Base-by-base conservation (phyloP, 2,888 invertebrate species). In the Theretra japonica region DNA sequence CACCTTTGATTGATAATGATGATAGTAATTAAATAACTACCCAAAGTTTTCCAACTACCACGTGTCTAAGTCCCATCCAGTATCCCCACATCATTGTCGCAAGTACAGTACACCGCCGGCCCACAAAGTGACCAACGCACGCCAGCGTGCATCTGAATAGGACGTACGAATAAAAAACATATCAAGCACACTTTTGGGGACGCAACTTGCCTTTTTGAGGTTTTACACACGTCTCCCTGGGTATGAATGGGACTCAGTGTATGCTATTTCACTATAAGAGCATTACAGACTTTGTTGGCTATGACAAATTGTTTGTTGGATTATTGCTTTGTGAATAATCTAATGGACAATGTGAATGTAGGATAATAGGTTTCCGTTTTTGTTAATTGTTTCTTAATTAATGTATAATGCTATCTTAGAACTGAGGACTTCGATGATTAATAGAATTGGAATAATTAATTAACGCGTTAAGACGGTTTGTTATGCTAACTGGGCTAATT, bases 101-200 rank as follows among this genome's bases (percentile, higher is more conserved):
- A 76, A 65, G 71, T 21, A 80, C 77, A 82, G 78, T 79, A 80
- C 85, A 79, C 82, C 53, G 81, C 79, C 76, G 77, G 78, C 76
- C 77, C 87, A 88, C 88, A 90, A 91, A 92, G 90, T 92, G 93
- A 91, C 91, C 93, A 87, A 78, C 80, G 77, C 84, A 88, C 88
- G 91, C 81, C 84, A 79, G 83, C 81, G 77, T 86, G 89, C 79
- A 81, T 83, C 73, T 84, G 86, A 91, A 92, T 88, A 80, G 89
- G 82, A 75, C 81, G 82, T 83, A 80, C 83, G 84, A 87, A 89
- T 88, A 87, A 88, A 87, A 86, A 85, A 75, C 77, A 65, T 71
- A 71, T 71, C 65, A 60, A 65, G 53, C 62, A 62, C 70, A 62
- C 56, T 62, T 71, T 65, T 23, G 62, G 75, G 71, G 72, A 75